Evolutionary conservation across 1,140 invertebrate species (phyloP), one percentile per base, ranked within the genome.

Genomic region (Drosophila pruinosa): DNA sequence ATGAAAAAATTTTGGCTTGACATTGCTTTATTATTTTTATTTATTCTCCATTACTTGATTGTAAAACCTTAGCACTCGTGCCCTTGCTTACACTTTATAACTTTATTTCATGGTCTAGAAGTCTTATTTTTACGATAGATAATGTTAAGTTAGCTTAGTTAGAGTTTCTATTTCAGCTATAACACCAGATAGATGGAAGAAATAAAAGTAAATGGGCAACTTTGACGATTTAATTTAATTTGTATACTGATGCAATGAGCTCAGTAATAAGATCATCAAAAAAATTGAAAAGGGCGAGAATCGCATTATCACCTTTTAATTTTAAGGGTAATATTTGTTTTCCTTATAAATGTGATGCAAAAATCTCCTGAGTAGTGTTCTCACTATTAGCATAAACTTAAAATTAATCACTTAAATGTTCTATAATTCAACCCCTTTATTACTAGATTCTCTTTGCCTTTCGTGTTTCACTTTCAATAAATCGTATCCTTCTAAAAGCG

Each of bases 21-120:
- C n/a, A n/a, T n/a, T n/a, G n/a, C n/a, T n/a, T n/a, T n/a, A n/a
- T 50, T 26, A 41, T 43, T 64, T 67, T 15, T 24, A 31, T 52
- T 59, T 28, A 26, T 8, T 61, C 39, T 34, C 15, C 10, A 28
- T 54, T 50, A 58, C n/a, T n/a, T n/a, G 62, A 54, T 53, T 75
- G 75, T 15, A 88, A 31, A n/a, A 82, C 72, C 75, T 86, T 89
- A 22, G 28, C 43, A 63, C 76, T 83, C 21, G 82, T 89, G 34
- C 78, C 78, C 15, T 61, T 76, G 10, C 57, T 61, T 36, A 81
- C 75, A 15, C 75, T 70, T 61, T 61, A 78, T 19, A 91, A 43
- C 63, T 92, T 92, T 8, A 89, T 81, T 72, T 92, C 90, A 45
- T 91, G 85, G 58, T 92, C 91, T 21, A 91, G 67, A n/a, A 92